Conservation (phyloP, 2,113 vertebrate species). For the Strix uralensis region DNA sequence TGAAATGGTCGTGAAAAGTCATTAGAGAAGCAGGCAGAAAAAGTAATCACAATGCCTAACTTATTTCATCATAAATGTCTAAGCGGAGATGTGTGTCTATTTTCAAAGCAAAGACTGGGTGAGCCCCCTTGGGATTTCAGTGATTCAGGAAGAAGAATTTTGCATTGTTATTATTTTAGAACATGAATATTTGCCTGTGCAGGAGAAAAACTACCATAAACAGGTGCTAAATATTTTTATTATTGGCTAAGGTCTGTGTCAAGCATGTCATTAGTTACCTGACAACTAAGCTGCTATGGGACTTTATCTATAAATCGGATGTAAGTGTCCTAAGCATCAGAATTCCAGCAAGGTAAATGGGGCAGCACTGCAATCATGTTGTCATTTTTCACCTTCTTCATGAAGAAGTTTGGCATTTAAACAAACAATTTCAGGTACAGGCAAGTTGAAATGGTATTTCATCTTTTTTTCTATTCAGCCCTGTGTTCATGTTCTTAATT, state of each 20-base stretch:
- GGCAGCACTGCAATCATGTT: accelerated
- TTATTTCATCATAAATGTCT: background rate
- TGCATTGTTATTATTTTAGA: background rate
- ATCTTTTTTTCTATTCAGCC: background rate
- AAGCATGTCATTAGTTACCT: background rate
- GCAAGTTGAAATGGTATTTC: background rate
- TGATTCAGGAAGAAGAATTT: background rate
- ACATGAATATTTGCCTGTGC: background rate
- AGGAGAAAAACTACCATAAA: background rate
- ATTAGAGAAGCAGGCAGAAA: background rate
- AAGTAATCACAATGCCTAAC: background rate
- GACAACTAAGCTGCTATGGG: background rate
- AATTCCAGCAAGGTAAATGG: background rate
- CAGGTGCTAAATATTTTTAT: background rate
- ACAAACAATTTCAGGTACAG: background rate
- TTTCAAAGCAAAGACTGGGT: background rate
- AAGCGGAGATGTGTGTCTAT: background rate
- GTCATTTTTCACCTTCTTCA: background rate
- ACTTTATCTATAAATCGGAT: background rate
- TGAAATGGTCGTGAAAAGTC: background rate
- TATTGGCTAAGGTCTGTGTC: background rate
- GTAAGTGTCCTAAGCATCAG: background rate
- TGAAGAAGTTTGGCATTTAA: background rate
- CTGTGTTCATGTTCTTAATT: background rate
- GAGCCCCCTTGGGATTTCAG: background rate